These are phyloP conservation scores for Micromussa lordhowensis DNA, from an alignment of 92 coral and sea anemone genomes.

Conservation along the genomic window DNA sequence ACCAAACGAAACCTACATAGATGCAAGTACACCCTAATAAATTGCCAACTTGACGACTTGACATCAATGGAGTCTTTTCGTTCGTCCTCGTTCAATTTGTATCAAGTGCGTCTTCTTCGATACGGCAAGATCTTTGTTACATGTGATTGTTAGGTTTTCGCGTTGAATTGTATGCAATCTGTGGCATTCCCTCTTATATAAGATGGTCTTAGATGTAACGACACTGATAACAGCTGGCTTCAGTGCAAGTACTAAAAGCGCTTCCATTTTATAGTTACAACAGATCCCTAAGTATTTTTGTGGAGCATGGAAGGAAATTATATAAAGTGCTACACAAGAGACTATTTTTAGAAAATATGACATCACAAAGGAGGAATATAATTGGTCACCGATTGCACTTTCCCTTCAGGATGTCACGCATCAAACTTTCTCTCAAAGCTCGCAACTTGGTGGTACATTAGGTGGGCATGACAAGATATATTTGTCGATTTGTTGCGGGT, in stretches of 20 bases:
- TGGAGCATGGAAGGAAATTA: background rate
- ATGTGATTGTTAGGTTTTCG: background rate
- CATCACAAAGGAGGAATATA: background rate
- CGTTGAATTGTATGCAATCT: background rate
- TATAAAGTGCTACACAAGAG: background rate
- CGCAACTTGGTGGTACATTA: no score
- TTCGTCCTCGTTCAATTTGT: background rate
- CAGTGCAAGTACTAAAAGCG: background rate
- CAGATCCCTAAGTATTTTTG: background rate
- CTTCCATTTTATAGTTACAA: background rate
- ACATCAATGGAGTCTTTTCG: background rate
- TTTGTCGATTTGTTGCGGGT: background rate
- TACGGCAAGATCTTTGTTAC: no score
- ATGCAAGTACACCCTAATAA: no score
- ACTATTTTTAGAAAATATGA: no score
- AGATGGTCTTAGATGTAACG: background rate
- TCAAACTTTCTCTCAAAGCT: no score
- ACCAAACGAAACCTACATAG: no score
- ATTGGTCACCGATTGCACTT: no score
- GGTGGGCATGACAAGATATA: background rate
- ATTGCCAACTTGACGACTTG: background rate
- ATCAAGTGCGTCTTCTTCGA: background rate
- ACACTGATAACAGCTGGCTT: background rate
- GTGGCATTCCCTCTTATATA: background rate
- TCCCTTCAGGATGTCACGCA: no score